Conservation (phyloP, 1,140 invertebrate species). For the Muscidifurax raptorellus region DNA sequence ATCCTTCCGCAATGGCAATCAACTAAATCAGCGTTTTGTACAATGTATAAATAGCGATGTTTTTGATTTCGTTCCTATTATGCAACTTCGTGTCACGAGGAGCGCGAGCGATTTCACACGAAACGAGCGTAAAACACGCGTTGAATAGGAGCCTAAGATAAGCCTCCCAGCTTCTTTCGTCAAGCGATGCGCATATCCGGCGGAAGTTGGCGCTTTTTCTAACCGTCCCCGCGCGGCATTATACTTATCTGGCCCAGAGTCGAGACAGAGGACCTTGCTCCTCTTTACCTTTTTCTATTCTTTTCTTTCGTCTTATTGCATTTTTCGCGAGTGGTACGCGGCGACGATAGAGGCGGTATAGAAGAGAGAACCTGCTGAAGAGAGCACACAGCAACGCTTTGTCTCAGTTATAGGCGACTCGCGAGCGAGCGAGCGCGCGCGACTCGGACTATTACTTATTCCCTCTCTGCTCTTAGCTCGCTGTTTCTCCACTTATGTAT, state of each 20-base stretch:
- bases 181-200: constrained; percentile 62
- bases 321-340: neutral
- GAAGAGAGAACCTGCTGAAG: neutral
- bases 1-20: neutral
- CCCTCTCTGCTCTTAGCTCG: constrained; percentile 39
- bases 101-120: neutral
- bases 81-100: too few relatives aligned
- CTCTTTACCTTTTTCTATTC: neutral
- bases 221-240: constrained; percentile 11
- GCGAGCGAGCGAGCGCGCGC: neutral
- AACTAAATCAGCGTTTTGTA: neutral
- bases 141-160: neutral
- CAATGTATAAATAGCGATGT: too few relatives aligned
- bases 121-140: neutral
- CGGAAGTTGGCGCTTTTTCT: constrained; percentile 59
- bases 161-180: constrained; percentile 53
- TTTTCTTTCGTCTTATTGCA: neutral
- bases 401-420: neutral
- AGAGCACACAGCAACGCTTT: neutral
- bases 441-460: constrained; percentile 55
- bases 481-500: constrained; percentile 48
- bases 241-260: constrained; percentile 12
- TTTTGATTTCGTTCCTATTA: too few relatives aligned
- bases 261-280: neutral
- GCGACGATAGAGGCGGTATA: neutral